Percentiles rank a stretch among this genome's conserved stretches.
Conservation (phyloP, 2,113 vertebrate genomes). For the Lucifuga dentata region DNA sequence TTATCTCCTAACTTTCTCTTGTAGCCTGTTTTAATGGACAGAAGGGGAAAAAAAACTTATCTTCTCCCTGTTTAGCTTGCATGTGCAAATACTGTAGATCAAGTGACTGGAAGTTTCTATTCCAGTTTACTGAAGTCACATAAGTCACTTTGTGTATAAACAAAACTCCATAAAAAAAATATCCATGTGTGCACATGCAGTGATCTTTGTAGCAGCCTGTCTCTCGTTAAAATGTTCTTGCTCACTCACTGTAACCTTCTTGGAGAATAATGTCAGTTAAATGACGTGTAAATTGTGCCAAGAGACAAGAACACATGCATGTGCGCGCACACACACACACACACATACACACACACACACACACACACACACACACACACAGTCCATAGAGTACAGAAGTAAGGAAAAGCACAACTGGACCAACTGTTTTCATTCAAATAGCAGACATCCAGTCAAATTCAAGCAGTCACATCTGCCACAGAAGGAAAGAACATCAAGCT, state of each 20-base stretch:
- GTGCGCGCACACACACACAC: too few species aligned
- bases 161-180: too few species aligned
- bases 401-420: neutral
- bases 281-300: conserved; percentile 2
- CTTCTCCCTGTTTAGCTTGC: neutral
- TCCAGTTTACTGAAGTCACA: too few species aligned
- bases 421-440: conserved; percentile 70
- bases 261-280: too few species aligned
- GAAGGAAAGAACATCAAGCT: neutral
- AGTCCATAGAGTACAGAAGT: conserved; percentile 1
- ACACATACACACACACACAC: neutral
- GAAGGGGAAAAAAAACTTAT: neutral
- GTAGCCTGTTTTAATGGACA: neutral
- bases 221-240: too few species aligned
- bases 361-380: neutral
- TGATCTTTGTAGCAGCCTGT: too few species aligned
- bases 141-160: too few species aligned
- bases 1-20: neutral
- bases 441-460: conserved; percentile 56
- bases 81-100: neutral
- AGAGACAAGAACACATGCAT: conserved; percentile 27
- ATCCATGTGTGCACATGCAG: too few species aligned
- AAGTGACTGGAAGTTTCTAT: too few species aligned
- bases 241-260: too few species aligned
- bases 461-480: conserved; percentile 12